Evolutionary conservation across 2,797 vertebrate genomes (phyloP).

Genomic region (Pseudochromis fuscus): DNA sequence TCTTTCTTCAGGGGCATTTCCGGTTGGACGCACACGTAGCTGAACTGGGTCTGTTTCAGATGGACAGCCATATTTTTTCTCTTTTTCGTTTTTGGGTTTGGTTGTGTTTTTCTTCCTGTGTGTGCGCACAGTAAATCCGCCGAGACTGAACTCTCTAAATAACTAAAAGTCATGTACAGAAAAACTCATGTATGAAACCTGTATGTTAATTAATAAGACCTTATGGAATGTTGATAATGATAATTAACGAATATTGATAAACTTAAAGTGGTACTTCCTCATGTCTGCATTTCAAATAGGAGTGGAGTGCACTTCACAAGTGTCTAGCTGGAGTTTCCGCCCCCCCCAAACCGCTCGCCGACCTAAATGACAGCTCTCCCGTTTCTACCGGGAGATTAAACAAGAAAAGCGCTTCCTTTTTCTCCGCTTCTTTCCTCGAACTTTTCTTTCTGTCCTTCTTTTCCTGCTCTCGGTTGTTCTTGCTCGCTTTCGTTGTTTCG

Average conservation of each 20-base stretch:
- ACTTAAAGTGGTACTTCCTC: slow-evolving; percentile 85
- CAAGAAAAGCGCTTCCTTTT: slow-evolving; percentile 84
- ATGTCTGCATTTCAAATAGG: slow-evolving; percentile 85
- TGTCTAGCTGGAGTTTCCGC: slow-evolving; percentile 84
- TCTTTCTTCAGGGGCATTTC: slow-evolving; percentile 86
- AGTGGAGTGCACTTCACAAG: slow-evolving; percentile 88
- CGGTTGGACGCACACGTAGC: slow-evolving; percentile 81
- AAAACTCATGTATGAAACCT: slow-evolving; percentile 82
- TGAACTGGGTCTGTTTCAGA: slow-evolving; percentile 79
- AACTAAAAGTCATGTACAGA: slow-evolving; percentile 81
- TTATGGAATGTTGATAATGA: slow-evolving; percentile 87
- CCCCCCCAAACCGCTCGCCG: slow-evolving; percentile 73
- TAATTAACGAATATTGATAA: slow-evolving; percentile 82
- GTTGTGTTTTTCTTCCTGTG: slow-evolving; percentile 47
- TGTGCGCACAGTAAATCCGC: slow-evolving; percentile 66
- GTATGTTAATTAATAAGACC: slow-evolving; percentile 86
- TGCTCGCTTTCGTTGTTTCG: slow-evolving; percentile 42
- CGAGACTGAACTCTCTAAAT: slow-evolving; percentile 77
- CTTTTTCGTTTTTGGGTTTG: slow-evolving; percentile 43
- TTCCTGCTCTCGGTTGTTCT: slow-evolving; percentile 37
- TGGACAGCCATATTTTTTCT: slow-evolving; percentile 77
- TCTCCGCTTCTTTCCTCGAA: slow-evolving; percentile 56
- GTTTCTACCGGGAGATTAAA: slow-evolving; percentile 87
- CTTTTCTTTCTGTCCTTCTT: slow-evolving; percentile 33
- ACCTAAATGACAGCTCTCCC: slow-evolving; percentile 86